These are phyloP conservation scores for Drosophila fuyamai DNA, from an alignment of 1,140 invertebrate species.

Conservation along the genomic window DNA sequence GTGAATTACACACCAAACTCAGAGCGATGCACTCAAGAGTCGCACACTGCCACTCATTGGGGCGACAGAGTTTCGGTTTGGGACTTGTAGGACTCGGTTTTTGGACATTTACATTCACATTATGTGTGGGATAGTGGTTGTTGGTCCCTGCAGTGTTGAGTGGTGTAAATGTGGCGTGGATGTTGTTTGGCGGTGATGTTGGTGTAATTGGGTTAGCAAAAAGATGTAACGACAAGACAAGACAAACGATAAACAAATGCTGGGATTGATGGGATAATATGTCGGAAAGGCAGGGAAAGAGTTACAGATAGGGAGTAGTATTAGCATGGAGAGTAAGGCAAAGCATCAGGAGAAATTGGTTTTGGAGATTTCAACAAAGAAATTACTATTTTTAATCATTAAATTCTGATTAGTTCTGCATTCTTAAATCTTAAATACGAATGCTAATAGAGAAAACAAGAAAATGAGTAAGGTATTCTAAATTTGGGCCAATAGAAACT, in stretches of 20 bases:
- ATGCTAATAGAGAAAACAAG: too few species aligned
- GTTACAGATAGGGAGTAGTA: neutral
- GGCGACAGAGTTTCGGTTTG: slow-evolving; percentile 23
- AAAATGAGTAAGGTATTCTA: neutral
- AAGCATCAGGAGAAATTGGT: neutral
- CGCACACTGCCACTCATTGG: slow-evolving; percentile 84
- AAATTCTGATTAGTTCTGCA: too few species aligned
- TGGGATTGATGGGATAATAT: neutral
- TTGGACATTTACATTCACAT: slow-evolving; percentile 18
- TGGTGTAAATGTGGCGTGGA: slow-evolving; percentile 22
- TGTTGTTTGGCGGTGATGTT: slow-evolving; percentile 25
- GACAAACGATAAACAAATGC: slow-evolving; percentile 15
- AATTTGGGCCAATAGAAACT: neutral
- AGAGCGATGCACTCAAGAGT: slow-evolving; percentile 83
- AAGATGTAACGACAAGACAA: slow-evolving; percentile 53
- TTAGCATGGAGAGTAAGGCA: neutral
- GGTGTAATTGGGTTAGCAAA: slow-evolving; percentile 34
- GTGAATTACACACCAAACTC: slow-evolving; percentile 87
- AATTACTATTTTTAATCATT: too few species aligned
- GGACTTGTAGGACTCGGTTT: slow-evolving; percentile 5
- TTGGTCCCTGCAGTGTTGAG: slow-evolving; percentile 12
- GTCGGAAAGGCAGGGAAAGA: neutral
- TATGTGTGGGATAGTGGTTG: slow-evolving; percentile 15
- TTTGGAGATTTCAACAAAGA: neutral
- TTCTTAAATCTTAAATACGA: neutral